Conservation (phyloP, 2,113 vertebrate genomes). For the Melanerpes aurifrons region DNA sequence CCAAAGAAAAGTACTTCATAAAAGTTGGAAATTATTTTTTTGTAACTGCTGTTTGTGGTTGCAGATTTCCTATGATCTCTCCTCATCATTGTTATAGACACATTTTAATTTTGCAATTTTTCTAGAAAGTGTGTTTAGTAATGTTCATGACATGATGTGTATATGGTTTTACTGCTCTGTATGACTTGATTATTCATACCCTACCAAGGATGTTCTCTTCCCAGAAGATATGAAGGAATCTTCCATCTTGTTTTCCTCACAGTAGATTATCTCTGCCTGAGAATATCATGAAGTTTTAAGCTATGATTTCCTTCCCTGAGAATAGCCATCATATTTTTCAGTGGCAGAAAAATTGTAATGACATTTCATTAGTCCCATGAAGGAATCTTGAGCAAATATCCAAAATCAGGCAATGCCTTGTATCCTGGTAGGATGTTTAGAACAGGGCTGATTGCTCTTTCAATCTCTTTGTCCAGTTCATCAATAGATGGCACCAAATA, state of each 20-base stretch:
- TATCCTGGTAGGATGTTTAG: not conserved
- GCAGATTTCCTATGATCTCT: not conserved
- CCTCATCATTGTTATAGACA: not conserved
- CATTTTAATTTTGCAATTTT: not conserved
- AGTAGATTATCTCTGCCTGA: not conserved
- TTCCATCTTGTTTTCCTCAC: not conserved
- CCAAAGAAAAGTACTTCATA: not conserved
- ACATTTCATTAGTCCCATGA: not conserved
- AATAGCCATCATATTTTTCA: not conserved
- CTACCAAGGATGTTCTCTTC: not conserved
- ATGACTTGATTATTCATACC: not conserved
- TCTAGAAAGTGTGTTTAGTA: not conserved
- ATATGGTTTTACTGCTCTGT: not conserved
- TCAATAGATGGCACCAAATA: slow-evolving; percentile 64
- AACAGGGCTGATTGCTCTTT: not conserved
- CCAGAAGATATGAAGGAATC: not conserved
- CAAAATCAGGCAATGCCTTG: not conserved
- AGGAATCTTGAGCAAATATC: not conserved
- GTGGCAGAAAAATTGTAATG: not conserved
- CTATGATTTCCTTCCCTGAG: not conserved
- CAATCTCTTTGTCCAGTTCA: not conserved
- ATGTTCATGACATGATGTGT: not conserved
- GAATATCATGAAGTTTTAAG: not conserved
- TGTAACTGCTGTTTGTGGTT: not conserved
- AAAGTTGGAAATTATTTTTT: not conserved